Percentiles rank a stretch among this genome's conserved stretches.
Conservation (phyloP, 1,140 invertebrate species). For the Scaptodrosophila lebanonensis region DNA sequence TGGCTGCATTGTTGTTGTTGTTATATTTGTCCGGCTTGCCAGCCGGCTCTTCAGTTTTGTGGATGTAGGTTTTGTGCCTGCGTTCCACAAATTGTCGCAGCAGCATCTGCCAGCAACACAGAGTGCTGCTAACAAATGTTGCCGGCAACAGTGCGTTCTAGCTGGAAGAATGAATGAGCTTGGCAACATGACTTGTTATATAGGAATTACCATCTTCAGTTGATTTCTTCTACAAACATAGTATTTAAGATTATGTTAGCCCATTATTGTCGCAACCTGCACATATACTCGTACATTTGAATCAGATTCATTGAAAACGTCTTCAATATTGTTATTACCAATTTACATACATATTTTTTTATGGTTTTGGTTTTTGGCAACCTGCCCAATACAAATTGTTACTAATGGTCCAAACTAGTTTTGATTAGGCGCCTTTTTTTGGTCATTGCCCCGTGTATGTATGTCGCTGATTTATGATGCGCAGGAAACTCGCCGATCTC, state of each 20-base stretch:
- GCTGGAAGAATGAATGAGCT: background rate
- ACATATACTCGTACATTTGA: no score
- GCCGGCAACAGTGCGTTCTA: no score
- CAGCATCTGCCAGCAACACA: no score
- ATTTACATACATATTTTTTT: constrained; percentile 5
- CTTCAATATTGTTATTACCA: background rate
- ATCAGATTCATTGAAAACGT: no score
- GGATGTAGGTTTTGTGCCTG: constrained; percentile 40
- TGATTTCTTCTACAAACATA: no score
- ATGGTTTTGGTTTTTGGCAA: constrained; percentile 21
- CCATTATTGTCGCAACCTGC: no score
- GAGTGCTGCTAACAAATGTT: no score
- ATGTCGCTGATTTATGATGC: no score
- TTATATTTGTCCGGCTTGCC: background rate
- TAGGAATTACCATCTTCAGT: no score
- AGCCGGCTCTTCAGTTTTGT: constrained; percentile 2
- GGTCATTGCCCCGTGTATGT: constrained; percentile 20
- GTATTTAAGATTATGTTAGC: no score
- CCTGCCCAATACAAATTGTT: constrained; percentile 5
- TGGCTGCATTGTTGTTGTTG: constrained; percentile 9
- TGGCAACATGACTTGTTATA: no score
- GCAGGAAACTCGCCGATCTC: no score
- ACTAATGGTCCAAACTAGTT: background rate
- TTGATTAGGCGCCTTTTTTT: constrained; percentile 9
- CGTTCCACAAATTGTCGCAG: background rate